phyloP scores from a whole-genome alignment of 35 echinoderm and acorn worm genomes.

The Chiridota heheva region DNA sequence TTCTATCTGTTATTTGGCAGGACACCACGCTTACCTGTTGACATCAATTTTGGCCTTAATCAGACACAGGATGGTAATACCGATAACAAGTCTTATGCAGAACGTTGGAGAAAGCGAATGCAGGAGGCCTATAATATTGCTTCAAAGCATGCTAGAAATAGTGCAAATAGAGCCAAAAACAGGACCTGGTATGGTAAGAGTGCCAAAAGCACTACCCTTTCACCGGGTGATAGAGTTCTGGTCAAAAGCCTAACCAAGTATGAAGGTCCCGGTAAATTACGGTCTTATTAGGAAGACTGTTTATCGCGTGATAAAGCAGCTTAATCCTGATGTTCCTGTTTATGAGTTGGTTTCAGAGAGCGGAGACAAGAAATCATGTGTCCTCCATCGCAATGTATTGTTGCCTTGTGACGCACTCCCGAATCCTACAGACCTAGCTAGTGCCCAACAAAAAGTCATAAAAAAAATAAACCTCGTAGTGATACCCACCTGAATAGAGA shows the following conservation, averaged over 20 bases:
- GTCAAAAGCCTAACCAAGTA: constrained; percentile 3
- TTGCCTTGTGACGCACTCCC: constrained; percentile 8
- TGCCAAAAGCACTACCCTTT: background rate
- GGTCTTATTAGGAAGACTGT: constrained; percentile 5
- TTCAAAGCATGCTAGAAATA: background rate
- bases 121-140: constrained; percentile 15
- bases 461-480: too few relatives aligned
- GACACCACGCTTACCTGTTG: constrained; percentile 3
- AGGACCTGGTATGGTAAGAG: background rate
- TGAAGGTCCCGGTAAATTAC: constrained; percentile 47
- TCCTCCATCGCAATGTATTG: background rate
- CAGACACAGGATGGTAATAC: background rate
- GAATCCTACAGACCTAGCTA: too few relatives aligned
- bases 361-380: background rate
- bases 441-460: too few relatives aligned
- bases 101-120: background rate
- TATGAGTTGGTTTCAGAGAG: constrained; percentile 7
- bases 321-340: background rate
- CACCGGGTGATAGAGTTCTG: constrained; percentile 47
- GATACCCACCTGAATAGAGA: too few relatives aligned
- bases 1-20: constrained; percentile 37
- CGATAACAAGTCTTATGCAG: background rate
- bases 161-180: background rate
- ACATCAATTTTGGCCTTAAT: constrained; percentile 2
- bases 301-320: background rate